Conservation (phyloP, 2,888 invertebrate species). For the Xestoiulus laeticollis region DNA sequence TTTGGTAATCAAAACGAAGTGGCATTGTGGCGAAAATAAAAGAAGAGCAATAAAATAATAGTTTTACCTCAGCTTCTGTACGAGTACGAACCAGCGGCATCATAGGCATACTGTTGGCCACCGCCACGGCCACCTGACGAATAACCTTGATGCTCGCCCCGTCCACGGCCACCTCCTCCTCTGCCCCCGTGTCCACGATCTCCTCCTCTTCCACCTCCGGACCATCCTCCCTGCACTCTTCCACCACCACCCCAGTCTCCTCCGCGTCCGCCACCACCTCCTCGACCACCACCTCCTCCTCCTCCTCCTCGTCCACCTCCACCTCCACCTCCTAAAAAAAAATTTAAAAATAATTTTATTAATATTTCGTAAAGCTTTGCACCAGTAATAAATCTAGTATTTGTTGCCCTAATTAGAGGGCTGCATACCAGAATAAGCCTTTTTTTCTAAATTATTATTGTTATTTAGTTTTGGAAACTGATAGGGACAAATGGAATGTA, state of each 20-base stretch:
- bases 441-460: too few species aligned
- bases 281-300: slow-evolving; percentile 58
- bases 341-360: not conserved
- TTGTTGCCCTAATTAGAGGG: too few species aligned
- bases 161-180: slow-evolving; percentile 61
- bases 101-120: slow-evolving; percentile 36
- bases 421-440: too few species aligned
- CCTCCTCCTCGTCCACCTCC: slow-evolving; percentile 61
- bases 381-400: too few species aligned
- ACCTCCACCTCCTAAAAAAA: slow-evolving; percentile 63
- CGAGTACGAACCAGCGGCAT: slow-evolving; percentile 48
- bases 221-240: slow-evolving; percentile 60
- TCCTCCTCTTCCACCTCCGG: slow-evolving; percentile 59
- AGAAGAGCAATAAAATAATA: not conserved
- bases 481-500: too few species aligned
- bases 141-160: slow-evolving; percentile 58
- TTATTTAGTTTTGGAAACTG: too few species aligned
- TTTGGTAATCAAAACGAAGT: not conserved
- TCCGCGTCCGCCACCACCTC: slow-evolving; percentile 58
- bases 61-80: slow-evolving; percentile 23
- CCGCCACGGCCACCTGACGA: slow-evolving; percentile 59
- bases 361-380: too few species aligned
- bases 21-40: not conserved
- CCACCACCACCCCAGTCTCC: slow-evolving; percentile 61
- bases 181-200: slow-evolving; percentile 61